Conservation (phyloP, 2,113 vertebrate genomes). For the Python bivittatus region DNA sequence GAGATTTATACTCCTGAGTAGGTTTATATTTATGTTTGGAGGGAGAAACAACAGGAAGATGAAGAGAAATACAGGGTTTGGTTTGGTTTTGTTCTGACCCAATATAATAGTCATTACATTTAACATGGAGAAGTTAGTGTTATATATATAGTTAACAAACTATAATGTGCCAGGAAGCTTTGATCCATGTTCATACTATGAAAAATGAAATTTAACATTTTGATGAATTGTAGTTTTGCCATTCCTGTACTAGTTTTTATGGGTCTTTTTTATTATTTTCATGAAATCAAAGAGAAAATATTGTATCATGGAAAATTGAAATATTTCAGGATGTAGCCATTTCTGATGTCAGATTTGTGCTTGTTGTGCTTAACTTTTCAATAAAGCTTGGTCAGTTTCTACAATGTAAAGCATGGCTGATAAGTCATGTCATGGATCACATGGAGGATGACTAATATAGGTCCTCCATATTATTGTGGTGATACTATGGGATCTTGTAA, state of each 20-base stretch:
- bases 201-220: background rate
- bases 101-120: background rate
- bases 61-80: background rate
- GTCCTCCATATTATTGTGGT: background rate
- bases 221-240: background rate
- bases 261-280: background rate
- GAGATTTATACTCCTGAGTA: background rate
- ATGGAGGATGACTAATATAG: background rate
- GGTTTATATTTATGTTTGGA: background rate
- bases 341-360: background rate
- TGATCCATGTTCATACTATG: background rate
- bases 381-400: background rate
- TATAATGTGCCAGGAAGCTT: background rate
- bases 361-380: background rate
- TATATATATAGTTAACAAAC: background rate
- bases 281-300: background rate
- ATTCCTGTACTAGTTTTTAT: background rate
- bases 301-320: background rate
- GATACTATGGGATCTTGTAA: background rate
- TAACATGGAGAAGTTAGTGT: background rate
- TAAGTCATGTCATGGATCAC: background rate
- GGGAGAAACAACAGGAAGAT: background rate
- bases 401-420: background rate
- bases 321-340: background rate
- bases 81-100: background rate